Conservation (phyloP, 2,113 vertebrate genomes). For the Megaceryle torquata region DNA sequence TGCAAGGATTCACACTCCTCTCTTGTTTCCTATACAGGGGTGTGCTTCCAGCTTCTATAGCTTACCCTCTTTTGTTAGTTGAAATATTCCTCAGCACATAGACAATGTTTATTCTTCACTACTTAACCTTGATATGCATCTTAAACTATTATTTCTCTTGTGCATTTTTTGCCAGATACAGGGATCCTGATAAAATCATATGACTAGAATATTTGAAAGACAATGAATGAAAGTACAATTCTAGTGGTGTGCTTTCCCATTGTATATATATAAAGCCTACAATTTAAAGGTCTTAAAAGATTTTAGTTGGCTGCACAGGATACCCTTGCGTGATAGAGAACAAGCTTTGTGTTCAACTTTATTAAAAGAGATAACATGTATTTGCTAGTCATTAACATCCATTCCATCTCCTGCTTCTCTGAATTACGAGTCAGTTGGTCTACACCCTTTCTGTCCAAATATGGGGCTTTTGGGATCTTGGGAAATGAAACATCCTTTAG, state of each 20-base stretch:
- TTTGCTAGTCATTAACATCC: not conserved
- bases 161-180: not conserved
- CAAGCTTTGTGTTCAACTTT: not conserved
- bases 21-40: not conserved
- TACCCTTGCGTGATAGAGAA: not conserved
- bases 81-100: not conserved
- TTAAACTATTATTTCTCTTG: conserved; percentile 4
- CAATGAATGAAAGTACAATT: not conserved
- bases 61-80: not conserved
- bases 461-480: not conserved
- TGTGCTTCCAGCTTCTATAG: not conserved
- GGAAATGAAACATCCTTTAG: not conserved
- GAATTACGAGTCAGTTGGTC: not conserved
- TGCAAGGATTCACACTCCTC: not conserved
- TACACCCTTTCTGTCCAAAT: not conserved
- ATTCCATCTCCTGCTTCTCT: not conserved
- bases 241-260: not conserved
- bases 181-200: not conserved
- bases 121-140: not conserved
- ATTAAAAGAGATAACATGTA: not conserved
- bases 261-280: not conserved
- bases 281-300: not conserved
- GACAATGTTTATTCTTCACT: not conserved
- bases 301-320: not conserved
- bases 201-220: not conserved